A percentile compares a stretch with the other conserved stretches of the same genome.
These are phyloP conservation scores for Macrosteles quadrilineatus DNA, from an alignment of 1,140 invertebrate species.

Conservation along the genomic window DNA sequence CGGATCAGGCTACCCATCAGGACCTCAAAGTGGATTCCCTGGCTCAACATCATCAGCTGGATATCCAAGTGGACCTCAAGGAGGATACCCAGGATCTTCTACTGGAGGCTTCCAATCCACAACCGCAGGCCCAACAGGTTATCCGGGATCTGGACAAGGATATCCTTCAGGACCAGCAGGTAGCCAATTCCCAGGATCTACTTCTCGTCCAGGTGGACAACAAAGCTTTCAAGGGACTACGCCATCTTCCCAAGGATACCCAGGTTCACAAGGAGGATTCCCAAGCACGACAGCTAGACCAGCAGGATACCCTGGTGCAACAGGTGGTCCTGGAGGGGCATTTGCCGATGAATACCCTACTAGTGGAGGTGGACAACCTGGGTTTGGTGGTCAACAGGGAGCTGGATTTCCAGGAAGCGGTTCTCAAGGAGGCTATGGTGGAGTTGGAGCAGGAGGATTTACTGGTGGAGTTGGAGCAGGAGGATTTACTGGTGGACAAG, in stretches of 20 bases:
- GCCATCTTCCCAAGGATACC: constrained; percentile 38
- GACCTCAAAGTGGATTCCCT: constrained; percentile 37
- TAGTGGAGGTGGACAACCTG: neutral
- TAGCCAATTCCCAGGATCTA: constrained; percentile 12
- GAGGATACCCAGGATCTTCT: constrained; percentile 42
- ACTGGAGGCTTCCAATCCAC: constrained; percentile 36
- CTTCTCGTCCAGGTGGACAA: constrained; percentile 29
- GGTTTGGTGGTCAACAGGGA: neutral
- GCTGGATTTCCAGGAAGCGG: constrained; percentile 24
- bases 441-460: constrained; percentile 35
- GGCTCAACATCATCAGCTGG: too few relatives aligned
- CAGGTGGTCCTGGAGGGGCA: constrained; percentile 39
- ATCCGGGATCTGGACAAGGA: constrained; percentile 15
- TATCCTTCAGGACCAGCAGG: neutral
- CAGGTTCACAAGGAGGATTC: constrained; percentile 38
- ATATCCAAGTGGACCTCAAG: constrained; percentile 40
- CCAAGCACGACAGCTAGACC: constrained; percentile 39
- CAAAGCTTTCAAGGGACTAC: constrained; percentile 34
- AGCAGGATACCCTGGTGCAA: constrained; percentile 37
- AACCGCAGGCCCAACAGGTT: constrained; percentile 38
- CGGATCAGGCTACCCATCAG: constrained; percentile 42
- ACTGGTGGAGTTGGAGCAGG: constrained; percentile 13
- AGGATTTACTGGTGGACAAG: constrained; percentile 32
- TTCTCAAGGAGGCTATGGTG: constrained; percentile 4
- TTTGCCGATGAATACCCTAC: constrained; percentile 31